Percentiles rank a stretch among this genome's conserved stretches.
phyloP scores from a whole-genome alignment of 2,888 invertebrate species.

The Abrostola tripartita region DNA sequence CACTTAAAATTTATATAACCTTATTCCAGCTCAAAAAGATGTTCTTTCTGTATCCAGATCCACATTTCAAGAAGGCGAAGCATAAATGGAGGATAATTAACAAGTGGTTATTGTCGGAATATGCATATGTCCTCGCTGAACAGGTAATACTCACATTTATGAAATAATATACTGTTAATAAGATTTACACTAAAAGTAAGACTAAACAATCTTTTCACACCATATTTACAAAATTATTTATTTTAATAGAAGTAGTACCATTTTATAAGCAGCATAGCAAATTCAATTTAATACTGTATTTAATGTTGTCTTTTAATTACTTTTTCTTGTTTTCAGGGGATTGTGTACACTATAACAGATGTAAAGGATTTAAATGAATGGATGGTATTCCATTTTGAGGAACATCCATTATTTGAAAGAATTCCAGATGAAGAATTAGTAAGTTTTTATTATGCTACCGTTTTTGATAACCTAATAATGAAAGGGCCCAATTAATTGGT shows the following conservation, averaged over 20 bases:
- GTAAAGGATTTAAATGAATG: conserved; percentile 98
- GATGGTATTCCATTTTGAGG: conserved; percentile 97
- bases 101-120: conserved; percentile 97
- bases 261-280: too few relatives aligned
- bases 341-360: conserved; percentile 99
- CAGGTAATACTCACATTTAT: conserved; percentile 87
- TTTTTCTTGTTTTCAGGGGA: conserved; percentile 88
- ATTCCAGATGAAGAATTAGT: conserved; percentile 93
- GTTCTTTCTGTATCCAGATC: conserved; percentile 99
- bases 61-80: conserved; percentile 99
- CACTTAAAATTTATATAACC: background rate
- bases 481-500: background rate
- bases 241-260: too few relatives aligned
- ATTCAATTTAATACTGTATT: too few relatives aligned
- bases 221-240: background rate
- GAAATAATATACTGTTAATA: background rate
- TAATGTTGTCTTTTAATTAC: conserved; percentile 3
- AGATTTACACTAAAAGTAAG: background rate
- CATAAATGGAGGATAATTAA: conserved; percentile 99
- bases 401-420: conserved; percentile 96
- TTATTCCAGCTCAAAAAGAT: conserved; percentile 95
- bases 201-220: background rate
- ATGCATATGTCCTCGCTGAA: conserved; percentile 96
- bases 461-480: conserved; percentile 12
- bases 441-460: conserved; percentile 51